Base-by-base conservation (phyloP, 2,113 vertebrate species). In the Climacteris rufus region DNA sequence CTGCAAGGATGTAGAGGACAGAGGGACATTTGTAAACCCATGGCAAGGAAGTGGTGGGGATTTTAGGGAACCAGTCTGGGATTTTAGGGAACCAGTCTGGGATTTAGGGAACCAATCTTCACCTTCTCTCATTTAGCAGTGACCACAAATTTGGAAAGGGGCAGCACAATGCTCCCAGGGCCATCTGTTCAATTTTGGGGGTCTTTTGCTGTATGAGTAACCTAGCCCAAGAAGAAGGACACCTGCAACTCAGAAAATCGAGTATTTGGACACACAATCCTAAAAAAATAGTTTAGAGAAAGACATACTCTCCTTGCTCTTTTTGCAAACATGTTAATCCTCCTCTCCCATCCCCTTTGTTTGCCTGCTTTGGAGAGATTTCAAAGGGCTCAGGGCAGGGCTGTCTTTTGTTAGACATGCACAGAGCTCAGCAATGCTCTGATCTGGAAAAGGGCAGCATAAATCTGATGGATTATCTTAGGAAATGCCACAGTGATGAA, bases 401-500 rank as follows among this genome's bases (percentile, higher is more conserved):
- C 53, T 87, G 83, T n/a, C 79, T 90, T 96, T 93, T 92, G 92
- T 94, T 93, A 93, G 84, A 77, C 2, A 2, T 52, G 85, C 64
- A 70, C 47, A 71, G 71, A 83, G 88, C 78, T 96, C 90, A 64
- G 86, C 10, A 22, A 25, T 45, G 83, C 69, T 92, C 80, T 54
- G 60, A 37, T 54, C 69, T 68, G 76, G 60, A 95, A 61, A 60
- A 64, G 72, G 37, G 75, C 90, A 82, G 72, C 56, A 53, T 78
- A 94, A 95, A 95, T 95, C 91, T 93, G 61, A 39, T 11, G 86
- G 91, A 93, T 97, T 97, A 92, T 69, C 3, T 1, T 89, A 84
- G 94, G 92, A 97, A 96, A 96, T 97, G 74, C 76, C 90, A 92
- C 25, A 80, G 76, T 71, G 92, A 92, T 95, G 91, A 95, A 96